Percentiles rank a stretch among this genome's conserved stretches.
Conservation (phyloP, 2,797 vertebrate genomes). For the Bryconaethiops microstoma region DNA sequence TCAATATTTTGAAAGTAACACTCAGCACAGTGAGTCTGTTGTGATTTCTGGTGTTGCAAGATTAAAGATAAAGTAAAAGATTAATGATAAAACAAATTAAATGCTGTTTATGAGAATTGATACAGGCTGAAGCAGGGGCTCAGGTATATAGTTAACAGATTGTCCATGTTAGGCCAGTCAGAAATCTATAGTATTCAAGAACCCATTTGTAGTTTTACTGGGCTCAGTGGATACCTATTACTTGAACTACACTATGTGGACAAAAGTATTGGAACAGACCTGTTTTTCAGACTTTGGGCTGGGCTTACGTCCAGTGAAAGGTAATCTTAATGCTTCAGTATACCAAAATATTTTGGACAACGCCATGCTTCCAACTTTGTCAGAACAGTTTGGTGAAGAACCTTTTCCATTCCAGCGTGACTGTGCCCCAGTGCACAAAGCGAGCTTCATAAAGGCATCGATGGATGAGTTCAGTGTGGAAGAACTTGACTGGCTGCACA, state of each 20-base stretch:
- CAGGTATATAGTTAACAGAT: not conserved
- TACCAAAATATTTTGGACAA: no score
- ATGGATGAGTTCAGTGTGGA: no score
- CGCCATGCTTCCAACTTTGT: no score
- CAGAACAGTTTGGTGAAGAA: no score
- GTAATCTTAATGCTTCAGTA: no score
- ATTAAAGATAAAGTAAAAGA: constrained; percentile 6
- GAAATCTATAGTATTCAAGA: not conserved
- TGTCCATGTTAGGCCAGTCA: not conserved
- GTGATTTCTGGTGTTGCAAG: not conserved
- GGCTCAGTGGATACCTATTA: not conserved
- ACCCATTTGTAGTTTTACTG: not conserved
- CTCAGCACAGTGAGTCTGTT: constrained; percentile 28
- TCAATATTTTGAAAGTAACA: constrained; percentile 71
- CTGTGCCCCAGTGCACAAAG: no score
- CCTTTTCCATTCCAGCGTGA: no score
- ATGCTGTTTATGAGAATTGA: constrained; percentile 10
- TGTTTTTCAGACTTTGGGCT: no score
- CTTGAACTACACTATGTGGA: not conserved
- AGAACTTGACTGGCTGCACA: no score
- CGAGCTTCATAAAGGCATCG: no score
- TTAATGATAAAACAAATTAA: constrained; percentile 10
- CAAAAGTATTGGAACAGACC: no score
- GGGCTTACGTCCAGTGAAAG: no score
- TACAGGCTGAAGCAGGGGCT: constrained; percentile 6